Base-by-base conservation (phyloP, 30 jellyfish, hydroid and myxozoan species). In the Aurelia coerulea region DNA sequence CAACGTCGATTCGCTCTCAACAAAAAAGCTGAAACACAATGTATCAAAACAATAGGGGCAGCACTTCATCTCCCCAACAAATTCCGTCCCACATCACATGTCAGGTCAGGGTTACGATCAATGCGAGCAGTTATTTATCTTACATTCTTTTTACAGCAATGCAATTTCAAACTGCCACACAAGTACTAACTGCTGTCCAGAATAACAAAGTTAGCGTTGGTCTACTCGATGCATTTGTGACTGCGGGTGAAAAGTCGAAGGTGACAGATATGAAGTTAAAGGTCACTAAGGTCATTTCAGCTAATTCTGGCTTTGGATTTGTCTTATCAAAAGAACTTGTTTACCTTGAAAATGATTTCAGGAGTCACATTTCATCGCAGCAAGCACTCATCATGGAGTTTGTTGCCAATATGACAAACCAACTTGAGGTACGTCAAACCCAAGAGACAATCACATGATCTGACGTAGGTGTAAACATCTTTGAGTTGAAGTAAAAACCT, bases 281-380 rank as follows among this genome's bases (percentile, higher is more conserved):
- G 39, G 92, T 83, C 65, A 68, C 58, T 32, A 49, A 83, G 17
- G 18, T 83, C 32, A 83, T 83, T 32, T 18, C 78, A 33, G 79
- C 86, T 0, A 70, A 53, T 53, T 51, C 78, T 35, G 92, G 70
- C 37, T 83, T 33, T 70, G 92, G 92, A 29, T 64, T 83, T 2
- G 92, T 83, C 15, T 78, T 83, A 35, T 83, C 92, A 7, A 56
- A 70, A 10, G 92, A 83, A 41, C 17, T 83, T 2, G 64, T 73
- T 15, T 66, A 78, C 17, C 86, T 83, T 10, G 92, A 83, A 39
- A 15, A 73, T 42, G 79, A 83, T 37, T 83, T 83, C 41, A 68
- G 73, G 37, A 64, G 85, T 54, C 69, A n/a, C 18, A 72, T 83
- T 58, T 19, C 85, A 14, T 80, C 82, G n/a, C 18, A 80, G 15